phyloP scores from a whole-genome alignment of 2,797 vertebrate species.

The Centroberyx gerrardi region DNA sequence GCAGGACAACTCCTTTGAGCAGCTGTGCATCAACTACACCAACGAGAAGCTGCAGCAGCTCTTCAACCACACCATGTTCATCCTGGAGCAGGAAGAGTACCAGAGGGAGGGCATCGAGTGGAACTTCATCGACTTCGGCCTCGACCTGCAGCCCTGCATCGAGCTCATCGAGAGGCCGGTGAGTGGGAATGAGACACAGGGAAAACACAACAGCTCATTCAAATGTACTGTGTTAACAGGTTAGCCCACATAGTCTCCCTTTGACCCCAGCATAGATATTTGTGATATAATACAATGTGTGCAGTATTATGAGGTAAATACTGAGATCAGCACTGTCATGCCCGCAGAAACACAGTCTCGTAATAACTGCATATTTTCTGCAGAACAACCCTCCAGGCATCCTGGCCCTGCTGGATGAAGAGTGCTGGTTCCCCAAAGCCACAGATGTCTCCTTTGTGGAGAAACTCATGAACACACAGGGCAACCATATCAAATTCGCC shows the following conservation, averaged over 20 bases:
- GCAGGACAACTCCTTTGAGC: slow-evolving; percentile 95
- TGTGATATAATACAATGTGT: not conserved
- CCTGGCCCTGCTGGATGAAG: slow-evolving; percentile 95
- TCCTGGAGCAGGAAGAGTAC: slow-evolving; percentile 96
- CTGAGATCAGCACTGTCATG: not conserved
- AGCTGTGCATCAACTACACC: slow-evolving; percentile 96
- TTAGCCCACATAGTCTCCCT: not conserved
- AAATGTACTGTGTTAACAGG: not conserved
- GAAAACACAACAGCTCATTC: not conserved
- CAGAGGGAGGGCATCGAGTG: slow-evolving; percentile 91
- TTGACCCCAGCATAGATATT: not conserved
- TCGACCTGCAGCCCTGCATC: slow-evolving; percentile 88
- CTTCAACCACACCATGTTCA: slow-evolving; percentile 98
- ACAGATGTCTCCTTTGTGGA: slow-evolving; percentile 97
- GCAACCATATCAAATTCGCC: slow-evolving; percentile 93
- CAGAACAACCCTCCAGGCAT: slow-evolving; percentile 98
- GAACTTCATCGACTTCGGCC: slow-evolving; percentile 90
- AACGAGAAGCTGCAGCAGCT: slow-evolving; percentile 97
- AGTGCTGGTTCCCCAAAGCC: slow-evolving; percentile 99
- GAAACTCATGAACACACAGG: slow-evolving; percentile 93
- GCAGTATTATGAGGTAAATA: not conserved
- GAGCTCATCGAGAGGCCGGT: slow-evolving; percentile 92
- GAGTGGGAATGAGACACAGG: slow-evolving; percentile 53
- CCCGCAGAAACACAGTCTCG: not conserved
- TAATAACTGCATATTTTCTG: slow-evolving; percentile 35